Conservation (phyloP, 1,140 invertebrate genomes). For the Chironomus striatipennis region DNA sequence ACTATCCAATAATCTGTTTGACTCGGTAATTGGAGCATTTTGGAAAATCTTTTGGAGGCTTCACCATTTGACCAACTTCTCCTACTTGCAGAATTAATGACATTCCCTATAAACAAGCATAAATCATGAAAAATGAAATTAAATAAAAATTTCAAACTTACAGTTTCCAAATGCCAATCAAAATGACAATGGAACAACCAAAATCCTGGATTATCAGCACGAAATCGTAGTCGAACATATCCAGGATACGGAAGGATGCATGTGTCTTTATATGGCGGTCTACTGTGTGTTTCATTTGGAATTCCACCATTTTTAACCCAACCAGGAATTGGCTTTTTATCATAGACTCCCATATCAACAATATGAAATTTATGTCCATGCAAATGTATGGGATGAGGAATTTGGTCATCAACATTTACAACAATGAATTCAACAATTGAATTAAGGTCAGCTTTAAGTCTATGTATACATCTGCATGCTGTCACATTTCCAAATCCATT, state of each 20-base stretch:
- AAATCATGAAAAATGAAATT: constrained; percentile 31
- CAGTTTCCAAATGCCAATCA: not conserved
- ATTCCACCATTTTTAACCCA: constrained; percentile 29
- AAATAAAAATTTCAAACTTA: not conserved
- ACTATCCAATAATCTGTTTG: too few species aligned
- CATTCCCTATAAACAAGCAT: constrained; percentile 41
- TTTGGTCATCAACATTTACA: constrained; percentile 33
- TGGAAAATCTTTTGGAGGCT: constrained; percentile 44
- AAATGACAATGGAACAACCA: constrained; percentile 29
- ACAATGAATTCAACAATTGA: constrained; percentile 36
- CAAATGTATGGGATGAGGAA: constrained; percentile 39
- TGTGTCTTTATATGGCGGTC: constrained; percentile 39
- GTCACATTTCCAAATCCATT: constrained; percentile 26
- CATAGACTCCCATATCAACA: constrained; percentile 29
- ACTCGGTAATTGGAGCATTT: constrained; percentile 42
- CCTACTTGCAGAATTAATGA: constrained; percentile 46
- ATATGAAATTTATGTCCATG: constrained; percentile 38
- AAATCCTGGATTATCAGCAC: constrained; percentile 39
- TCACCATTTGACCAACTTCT: constrained; percentile 41
- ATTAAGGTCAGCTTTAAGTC: constrained; percentile 27
- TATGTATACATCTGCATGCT: constrained; percentile 28
- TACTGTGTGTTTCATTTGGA: constrained; percentile 28
- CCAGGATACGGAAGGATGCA: constrained; percentile 40
- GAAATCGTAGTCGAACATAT: constrained; percentile 41
- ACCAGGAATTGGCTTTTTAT: constrained; percentile 27